Evolutionary conservation across 2,113 vertebrate species (phyloP).

Genomic region (cat (Felis catus)): DNA sequence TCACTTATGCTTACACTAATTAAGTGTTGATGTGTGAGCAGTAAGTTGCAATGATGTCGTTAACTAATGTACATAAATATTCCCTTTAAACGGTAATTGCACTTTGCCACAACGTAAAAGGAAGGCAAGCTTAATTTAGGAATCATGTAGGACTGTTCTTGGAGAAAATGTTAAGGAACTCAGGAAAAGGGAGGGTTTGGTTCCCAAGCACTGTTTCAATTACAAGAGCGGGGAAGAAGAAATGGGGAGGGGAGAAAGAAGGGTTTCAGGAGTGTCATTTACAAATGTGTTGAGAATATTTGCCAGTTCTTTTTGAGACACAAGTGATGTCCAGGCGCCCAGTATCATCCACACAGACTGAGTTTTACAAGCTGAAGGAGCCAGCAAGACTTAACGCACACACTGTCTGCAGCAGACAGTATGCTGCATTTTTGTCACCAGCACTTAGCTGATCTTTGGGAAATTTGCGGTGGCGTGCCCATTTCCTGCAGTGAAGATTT

Average conservation of each 20-base stretch:
- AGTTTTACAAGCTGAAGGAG: constrained; percentile 30
- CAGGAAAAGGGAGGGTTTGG: constrained; percentile 44
- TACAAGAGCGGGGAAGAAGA: background rate
- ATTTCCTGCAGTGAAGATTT: constrained; percentile 70
- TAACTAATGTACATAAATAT: constrained; percentile 91
- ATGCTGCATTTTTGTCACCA: constrained; percentile 57
- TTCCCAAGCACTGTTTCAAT: constrained; percentile 39
- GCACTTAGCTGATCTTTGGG: constrained; percentile 36
- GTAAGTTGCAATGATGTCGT: constrained; percentile 89
- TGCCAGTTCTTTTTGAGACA: constrained; percentile 38
- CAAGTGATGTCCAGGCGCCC: background rate
- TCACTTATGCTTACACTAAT: constrained; percentile 90
- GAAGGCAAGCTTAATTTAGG: constrained; percentile 76
- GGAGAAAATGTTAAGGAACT: constrained; percentile 65
- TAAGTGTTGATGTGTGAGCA: constrained; percentile 90
- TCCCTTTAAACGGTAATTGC: constrained; percentile 89
- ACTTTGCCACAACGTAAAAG: constrained; percentile 83
- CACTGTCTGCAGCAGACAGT: constrained; percentile 25
- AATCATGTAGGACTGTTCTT: constrained; percentile 66
- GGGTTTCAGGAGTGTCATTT: constrained; percentile 33
- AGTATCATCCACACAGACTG: background rate
- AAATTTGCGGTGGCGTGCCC: constrained; percentile 46
- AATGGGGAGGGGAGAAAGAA: background rate
- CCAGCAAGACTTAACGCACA: background rate
- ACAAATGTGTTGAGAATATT: constrained; percentile 34